A percentile compares a stretch with the other conserved stretches of the same genome.
These are phyloP conservation scores for Lasioglossum marginatum DNA, from an alignment of 2,888 invertebrate genomes.

Conservation along the genomic window DNA sequence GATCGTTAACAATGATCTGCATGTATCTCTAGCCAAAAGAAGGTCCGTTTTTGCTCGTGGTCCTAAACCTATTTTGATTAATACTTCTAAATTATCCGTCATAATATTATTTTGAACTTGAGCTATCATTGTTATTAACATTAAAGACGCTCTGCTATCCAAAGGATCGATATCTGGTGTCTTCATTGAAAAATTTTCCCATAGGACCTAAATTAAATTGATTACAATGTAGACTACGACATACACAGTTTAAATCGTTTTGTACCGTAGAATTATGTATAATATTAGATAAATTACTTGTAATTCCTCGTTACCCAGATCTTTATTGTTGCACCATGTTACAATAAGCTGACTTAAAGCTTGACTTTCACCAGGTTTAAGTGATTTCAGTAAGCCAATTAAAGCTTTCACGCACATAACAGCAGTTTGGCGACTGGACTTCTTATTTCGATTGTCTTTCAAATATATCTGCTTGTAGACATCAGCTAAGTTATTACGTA, in stretches of 20 bases:
- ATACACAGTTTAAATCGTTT: neutral
- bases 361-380: conserved; percentile 79
- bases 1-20: conserved; percentile 86
- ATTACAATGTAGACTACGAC: neutral
- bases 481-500: conserved; percentile 77
- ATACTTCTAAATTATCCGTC: conserved; percentile 89
- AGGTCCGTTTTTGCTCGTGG: conserved; percentile 85
- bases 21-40: conserved; percentile 87
- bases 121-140: conserved; percentile 92
- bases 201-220: conserved; percentile 88
- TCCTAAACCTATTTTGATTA: conserved; percentile 90
- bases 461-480: conserved; percentile 81
- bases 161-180: conserved; percentile 89
- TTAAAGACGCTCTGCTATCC: conserved; percentile 91
- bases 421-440: conserved; percentile 74
- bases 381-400: conserved; percentile 75
- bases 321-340: conserved; percentile 76
- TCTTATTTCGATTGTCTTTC: conserved; percentile 59
- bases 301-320: conserved; percentile 75
- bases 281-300: conserved; percentile 68
- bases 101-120: conserved; percentile 87
- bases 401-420: conserved; percentile 73
- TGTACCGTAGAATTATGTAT: neutral
- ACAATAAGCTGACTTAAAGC: conserved; percentile 76
- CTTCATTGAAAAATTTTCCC: conserved; percentile 93